phyloP scores from a whole-genome alignment of 1,140 invertebrate species.

The Steinernema feltiae region DNA sequence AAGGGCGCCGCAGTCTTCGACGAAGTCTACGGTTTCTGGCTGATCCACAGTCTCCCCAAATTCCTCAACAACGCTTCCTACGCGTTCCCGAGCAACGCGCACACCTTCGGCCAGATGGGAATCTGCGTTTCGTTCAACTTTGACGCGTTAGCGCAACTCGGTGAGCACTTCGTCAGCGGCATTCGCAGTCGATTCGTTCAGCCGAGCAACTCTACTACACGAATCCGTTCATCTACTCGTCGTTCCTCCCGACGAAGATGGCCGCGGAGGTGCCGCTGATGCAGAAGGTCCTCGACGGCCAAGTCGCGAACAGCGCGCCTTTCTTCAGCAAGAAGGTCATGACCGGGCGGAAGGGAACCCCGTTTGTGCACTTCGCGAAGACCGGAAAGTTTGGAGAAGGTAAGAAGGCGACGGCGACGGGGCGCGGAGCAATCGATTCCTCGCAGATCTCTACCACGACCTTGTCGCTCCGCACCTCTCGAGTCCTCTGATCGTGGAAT shows the following conservation, averaged over 20 bases:
- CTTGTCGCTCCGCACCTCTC: slow-evolving; percentile 22
- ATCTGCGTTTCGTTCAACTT: slow-evolving; percentile 33
- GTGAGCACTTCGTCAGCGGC: slow-evolving; percentile 10
- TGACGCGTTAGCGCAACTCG: not conserved
- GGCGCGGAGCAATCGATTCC: not conserved
- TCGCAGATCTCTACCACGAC: slow-evolving; percentile 34
- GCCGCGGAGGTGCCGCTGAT: not conserved
- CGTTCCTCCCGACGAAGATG: slow-evolving; percentile 23
- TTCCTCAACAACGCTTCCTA: slow-evolving; percentile 26
- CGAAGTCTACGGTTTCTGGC: slow-evolving; percentile 28
- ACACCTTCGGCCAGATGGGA: slow-evolving; percentile 35
- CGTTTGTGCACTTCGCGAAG: slow-evolving; percentile 31
- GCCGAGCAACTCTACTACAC: slow-evolving; percentile 33
- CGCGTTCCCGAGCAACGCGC: slow-evolving; percentile 30
- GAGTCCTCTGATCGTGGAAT: slow-evolving; percentile 25
- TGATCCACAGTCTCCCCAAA: slow-evolving; percentile 34
- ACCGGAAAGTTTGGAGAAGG: slow-evolving; percentile 30
- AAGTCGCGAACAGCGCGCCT: slow-evolving; percentile 6
- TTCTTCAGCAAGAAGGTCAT: not conserved
- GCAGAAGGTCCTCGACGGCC: not conserved
- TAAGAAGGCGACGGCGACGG: not conserved
- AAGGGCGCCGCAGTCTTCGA: slow-evolving; percentile 34
- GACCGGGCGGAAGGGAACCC: slow-evolving; percentile 12
- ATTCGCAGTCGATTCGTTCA: slow-evolving; percentile 5
- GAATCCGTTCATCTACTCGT: slow-evolving; percentile 31